Evolutionary conservation across 1,140 invertebrate genomes (phyloP).

Genomic region (Diabrotica undecimpunctata): DNA sequence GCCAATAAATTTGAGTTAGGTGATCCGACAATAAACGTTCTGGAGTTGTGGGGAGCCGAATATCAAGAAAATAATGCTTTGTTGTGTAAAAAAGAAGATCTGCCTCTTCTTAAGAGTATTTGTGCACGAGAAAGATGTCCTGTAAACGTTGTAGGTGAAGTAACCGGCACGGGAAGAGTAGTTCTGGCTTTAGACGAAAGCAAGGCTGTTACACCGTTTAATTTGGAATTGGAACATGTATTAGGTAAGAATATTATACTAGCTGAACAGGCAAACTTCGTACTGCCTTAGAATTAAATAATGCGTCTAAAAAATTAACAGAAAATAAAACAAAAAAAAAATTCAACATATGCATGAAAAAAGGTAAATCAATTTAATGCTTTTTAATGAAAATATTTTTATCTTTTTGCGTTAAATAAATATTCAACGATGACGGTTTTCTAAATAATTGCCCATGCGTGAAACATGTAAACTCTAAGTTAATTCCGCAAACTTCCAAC

Average conservation of each 20-base stretch:
- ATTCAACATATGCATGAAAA: too few species aligned
- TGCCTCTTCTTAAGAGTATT: constrained; percentile 66
- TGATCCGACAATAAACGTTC: constrained; percentile 87
- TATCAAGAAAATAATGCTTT: constrained; percentile 97
- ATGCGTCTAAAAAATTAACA: too few species aligned
- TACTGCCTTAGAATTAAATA: too few species aligned
- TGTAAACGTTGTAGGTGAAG: constrained; percentile 87
- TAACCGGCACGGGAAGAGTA: constrained; percentile 83
- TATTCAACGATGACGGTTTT: too few species aligned
- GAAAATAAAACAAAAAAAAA: too few species aligned
- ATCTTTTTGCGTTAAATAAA: too few species aligned
- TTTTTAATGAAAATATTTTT: too few species aligned
- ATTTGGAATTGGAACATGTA: constrained; percentile 85
- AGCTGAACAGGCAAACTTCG: too few species aligned
- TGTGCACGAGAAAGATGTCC: constrained; percentile 81
- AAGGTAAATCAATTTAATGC: too few species aligned
- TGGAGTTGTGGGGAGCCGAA: constrained; percentile 97
- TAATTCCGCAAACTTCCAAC: too few species aligned
- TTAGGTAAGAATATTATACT: constrained; percentile 62
- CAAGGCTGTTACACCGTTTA: constrained; percentile 56
- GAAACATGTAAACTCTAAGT: too few species aligned
- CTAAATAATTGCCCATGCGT: too few species aligned
- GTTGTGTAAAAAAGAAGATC: constrained; percentile 65
- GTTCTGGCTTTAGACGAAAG: constrained; percentile 56
- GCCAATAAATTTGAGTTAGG: constrained; percentile 85